Evolutionary conservation across 2,797 vertebrate genomes (phyloP).

Genomic region (Tadarida brasiliensis): DNA sequence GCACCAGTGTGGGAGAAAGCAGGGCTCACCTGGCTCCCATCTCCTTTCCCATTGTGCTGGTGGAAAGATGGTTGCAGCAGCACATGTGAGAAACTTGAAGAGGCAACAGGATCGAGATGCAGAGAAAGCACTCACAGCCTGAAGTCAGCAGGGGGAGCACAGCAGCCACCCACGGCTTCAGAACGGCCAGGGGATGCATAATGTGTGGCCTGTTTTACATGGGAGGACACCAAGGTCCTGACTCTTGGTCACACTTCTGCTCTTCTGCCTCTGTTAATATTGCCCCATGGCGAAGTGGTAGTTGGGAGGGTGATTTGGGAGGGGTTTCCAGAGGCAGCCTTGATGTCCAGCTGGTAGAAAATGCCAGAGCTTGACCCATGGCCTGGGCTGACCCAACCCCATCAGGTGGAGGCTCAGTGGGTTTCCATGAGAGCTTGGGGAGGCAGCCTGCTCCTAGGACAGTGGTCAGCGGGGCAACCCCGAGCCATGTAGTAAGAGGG

Average conservation of each 20-base stretch:
- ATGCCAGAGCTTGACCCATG: too few species aligned
- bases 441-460: not conserved
- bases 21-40: not conserved
- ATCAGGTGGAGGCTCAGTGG: not conserved
- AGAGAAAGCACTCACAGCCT: rapidly evolving
- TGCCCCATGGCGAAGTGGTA: not conserved
- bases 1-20: not conserved
- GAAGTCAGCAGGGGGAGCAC: too few species aligned
- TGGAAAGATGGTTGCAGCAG: not conserved
- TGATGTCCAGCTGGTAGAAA: not conserved
- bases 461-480: not conserved
- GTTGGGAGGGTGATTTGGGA: not conserved
- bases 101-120: not conserved
- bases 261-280: not conserved
- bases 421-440: not conserved
- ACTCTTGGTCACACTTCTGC: not conserved
- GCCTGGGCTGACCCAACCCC: not conserved
- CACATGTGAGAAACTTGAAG: not conserved
- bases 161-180: not conserved
- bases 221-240: not conserved
- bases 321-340: rapidly evolving
- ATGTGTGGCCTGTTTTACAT: rapidly evolving
- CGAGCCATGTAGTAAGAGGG: not conserved
- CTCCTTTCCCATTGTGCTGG: not conserved
- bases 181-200: not conserved